Conservation (phyloP, 2,797 vertebrate genomes). For the Muscicapa striata region DNA sequence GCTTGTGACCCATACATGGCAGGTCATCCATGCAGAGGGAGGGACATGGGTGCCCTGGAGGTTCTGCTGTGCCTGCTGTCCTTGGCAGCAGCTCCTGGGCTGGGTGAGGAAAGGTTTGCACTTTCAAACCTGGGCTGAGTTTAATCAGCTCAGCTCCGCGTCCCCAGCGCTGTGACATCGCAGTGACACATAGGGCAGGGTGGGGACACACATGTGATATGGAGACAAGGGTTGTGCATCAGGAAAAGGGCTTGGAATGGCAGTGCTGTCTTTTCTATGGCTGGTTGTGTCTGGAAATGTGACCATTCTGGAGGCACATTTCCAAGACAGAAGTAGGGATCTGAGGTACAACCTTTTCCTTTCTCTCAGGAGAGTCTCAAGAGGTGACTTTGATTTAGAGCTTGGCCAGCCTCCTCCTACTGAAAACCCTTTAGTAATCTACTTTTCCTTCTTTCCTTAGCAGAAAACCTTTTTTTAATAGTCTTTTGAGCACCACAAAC, state of each 20-base stretch:
- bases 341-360: constrained; percentile 2
- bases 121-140: rapidly evolving
- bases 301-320: not conserved
- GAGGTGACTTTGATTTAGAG: constrained; percentile 44
- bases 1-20: rapidly evolving
- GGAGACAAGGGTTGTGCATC: not conserved
- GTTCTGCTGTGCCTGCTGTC: rapidly evolving
- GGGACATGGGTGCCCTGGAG: not conserved
- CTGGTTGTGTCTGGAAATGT: not conserved
- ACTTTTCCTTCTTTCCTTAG: not conserved
- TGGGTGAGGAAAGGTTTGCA: not conserved
- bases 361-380: not conserved
- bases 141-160: not conserved
- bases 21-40: not conserved
- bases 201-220: rapidly evolving
- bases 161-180: rapidly evolving
- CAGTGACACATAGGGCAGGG: not conserved
- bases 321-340: not conserved
- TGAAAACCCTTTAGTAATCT: not conserved
- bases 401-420: not conserved
- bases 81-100: not conserved
- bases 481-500: not conserved
- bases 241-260: not conserved
- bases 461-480: not conserved
- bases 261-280: not conserved